Evolutionary conservation across 2,888 invertebrate species (phyloP), one percentile per base, ranked within the genome.

Genomic region (Campaea margaritaria): DNA sequence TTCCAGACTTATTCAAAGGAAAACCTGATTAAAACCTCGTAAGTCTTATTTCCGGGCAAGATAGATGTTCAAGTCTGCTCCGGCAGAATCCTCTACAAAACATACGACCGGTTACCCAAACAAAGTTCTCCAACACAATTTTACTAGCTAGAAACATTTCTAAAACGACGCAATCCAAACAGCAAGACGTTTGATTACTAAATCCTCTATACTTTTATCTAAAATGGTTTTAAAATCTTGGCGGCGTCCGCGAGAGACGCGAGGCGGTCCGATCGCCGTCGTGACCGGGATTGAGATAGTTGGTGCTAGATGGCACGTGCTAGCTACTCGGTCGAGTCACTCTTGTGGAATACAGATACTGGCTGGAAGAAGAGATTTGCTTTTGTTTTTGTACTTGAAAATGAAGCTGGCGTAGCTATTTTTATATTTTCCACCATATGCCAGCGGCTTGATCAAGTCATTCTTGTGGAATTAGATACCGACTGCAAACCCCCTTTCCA

Each of bases 241-340:
- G 70, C 69, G 67, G 70, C 67, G 68, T 67, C 67, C 58, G 65
- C 61, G 63, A 58, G 65, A 51, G 61, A 65, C 54, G 62, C 58
- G 62, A 67, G 69, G 52, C 67, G 67, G 62, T 68, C 63, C 67
- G 78, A 82, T 82, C 75, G 74, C 69, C 54, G 64, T 67, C 81
- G 79, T 81, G 82, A 82, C 78, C 78, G 77, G 58, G 65, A 74
- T 65, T 58, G 48, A 62, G 72, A 76, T 76, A 62, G 41, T 55
- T 64, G 48, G 49, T 28, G 58, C 64, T 57, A 49, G 64, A 65
- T 70, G 75, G 66, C 58, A 47, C 53, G 44, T 16, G 42, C 43
- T 15, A 61, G 52, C 16, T 47, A 55, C 56, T 59, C 12, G 56
- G 4, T 31, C 42, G 10, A 46, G 46, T 28, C 4, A 38, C 14